Conservation (phyloP, 2,113 vertebrate genomes). For the Marcusenius ussheri region DNA sequence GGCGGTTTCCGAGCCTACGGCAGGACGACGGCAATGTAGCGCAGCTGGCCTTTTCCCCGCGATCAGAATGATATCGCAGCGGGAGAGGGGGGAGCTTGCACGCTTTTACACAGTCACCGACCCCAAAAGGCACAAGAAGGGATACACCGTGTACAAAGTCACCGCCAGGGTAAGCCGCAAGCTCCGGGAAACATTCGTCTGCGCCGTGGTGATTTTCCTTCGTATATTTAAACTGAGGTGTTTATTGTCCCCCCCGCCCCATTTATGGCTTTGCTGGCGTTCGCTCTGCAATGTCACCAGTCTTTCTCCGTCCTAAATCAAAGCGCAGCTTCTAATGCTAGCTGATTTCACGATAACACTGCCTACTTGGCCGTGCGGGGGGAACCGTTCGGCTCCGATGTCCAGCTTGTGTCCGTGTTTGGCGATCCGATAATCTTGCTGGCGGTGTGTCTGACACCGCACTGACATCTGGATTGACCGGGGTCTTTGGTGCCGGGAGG, state of each 20-base stretch:
- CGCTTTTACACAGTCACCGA: slow-evolving; percentile 97
- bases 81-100: slow-evolving; percentile 79
- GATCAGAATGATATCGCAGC: slow-evolving; percentile 79
- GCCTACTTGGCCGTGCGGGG: background rate
- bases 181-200: background rate
- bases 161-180: slow-evolving; percentile 80
- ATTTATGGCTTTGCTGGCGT: slow-evolving; percentile 33
- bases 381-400: background rate
- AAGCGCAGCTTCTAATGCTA: background rate
- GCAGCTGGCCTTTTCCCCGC: slow-evolving; percentile 41
- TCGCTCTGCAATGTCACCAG: slow-evolving; percentile 12
- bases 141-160: slow-evolving; percentile 93
- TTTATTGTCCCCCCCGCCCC: background rate
- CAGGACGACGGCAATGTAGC: slow-evolving; percentile 7
- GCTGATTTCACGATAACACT: background rate
- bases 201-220: background rate
- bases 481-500: background rate
- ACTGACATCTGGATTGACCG: background rate
- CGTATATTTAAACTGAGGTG: background rate
- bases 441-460: background rate
- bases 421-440: background rate
- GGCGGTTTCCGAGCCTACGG: background rate
- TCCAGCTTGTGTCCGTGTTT: background rate
- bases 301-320: background rate
- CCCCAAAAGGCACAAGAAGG: slow-evolving; percentile 78